Evolutionary conservation across 1,140 invertebrate species (phyloP).

Genomic region (Drosophila quadrilineata): DNA sequence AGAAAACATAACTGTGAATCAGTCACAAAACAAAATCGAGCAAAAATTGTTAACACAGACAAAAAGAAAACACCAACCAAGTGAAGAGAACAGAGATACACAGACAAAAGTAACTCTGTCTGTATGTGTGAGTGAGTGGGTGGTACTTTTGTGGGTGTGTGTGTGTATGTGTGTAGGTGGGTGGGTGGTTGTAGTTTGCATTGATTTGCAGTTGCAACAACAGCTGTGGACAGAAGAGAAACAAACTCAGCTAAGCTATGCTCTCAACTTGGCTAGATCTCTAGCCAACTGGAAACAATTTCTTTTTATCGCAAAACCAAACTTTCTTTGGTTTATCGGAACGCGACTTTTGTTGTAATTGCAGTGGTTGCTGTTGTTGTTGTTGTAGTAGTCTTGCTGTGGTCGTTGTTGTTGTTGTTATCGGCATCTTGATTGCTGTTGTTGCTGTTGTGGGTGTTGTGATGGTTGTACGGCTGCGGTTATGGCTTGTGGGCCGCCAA

Average conservation of each 20-base stretch:
- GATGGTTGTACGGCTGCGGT: slow-evolving; percentile 30
- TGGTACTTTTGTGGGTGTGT: not conserved
- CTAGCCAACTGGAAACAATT: slow-evolving; percentile 76
- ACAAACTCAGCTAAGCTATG: not conserved
- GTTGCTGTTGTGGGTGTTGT: slow-evolving; percentile 25
- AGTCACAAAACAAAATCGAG: not conserved
- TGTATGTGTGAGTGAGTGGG: slow-evolving; percentile 2
- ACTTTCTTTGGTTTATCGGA: slow-evolving; percentile 70
- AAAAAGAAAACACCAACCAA: slow-evolving; percentile 45
- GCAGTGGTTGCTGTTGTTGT: slow-evolving; percentile 25
- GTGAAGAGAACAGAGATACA: slow-evolving; percentile 28
- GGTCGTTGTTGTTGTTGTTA: slow-evolving; percentile 24
- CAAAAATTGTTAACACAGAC: slow-evolving; percentile 46
- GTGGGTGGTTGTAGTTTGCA: slow-evolving; percentile 26
- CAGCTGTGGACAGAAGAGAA: slow-evolving; percentile 8
- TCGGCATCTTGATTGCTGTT: slow-evolving; percentile 6
- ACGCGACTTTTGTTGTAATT: slow-evolving; percentile 24
- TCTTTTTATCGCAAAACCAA: slow-evolving; percentile 81
- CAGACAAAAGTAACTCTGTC: slow-evolving; percentile 8
- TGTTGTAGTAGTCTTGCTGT: slow-evolving; percentile 27
- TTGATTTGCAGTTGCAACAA: slow-evolving; percentile 34
- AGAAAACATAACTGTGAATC: slow-evolving; percentile 25
- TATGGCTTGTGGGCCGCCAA: slow-evolving; percentile 18
- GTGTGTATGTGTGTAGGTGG: slow-evolving; percentile 8
- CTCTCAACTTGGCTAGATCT: slow-evolving; percentile 22